Conservation (phyloP, 2,113 vertebrate species). For the Trogon melanurus region DNA sequence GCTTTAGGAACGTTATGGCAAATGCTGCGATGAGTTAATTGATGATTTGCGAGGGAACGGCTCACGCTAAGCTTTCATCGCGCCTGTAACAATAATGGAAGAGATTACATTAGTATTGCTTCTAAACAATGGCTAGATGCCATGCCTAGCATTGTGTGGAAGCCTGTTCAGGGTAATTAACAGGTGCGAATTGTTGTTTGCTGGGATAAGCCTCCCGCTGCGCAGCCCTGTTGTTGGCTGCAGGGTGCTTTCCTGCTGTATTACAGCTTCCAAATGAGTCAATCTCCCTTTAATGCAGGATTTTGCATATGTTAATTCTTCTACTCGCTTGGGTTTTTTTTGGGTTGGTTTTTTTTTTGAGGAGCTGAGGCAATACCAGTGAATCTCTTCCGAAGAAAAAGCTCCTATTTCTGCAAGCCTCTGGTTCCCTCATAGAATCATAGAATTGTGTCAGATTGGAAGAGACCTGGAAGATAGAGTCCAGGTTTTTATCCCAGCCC, state of each 20-base stretch:
- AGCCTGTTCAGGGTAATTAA: conserved; percentile 36
- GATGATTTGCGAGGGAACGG: not conserved
- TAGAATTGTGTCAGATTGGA: too few species aligned
- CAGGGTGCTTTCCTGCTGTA: conserved; percentile 10
- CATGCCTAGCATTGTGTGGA: not conserved
- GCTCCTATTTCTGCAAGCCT: not conserved
- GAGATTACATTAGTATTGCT: not conserved
- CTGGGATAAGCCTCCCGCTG: conserved; percentile 36
- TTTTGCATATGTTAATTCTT: conserved; percentile 20
- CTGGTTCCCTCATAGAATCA: not conserved
- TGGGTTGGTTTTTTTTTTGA: not conserved
- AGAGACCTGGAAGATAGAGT: too few species aligned
- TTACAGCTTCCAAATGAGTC: conserved; percentile 26
- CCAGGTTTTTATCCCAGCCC: too few species aligned
- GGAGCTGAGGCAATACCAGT: not conserved
- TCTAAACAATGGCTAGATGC: conserved; percentile 28
- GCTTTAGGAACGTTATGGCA: not conserved
- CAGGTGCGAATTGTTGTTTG: conserved; percentile 60
- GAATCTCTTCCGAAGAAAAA: not conserved
- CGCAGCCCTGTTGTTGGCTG: not conserved
- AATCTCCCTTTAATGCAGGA: not conserved
- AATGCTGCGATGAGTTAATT: not conserved
- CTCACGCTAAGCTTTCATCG: not conserved
- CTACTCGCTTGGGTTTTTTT: not conserved
- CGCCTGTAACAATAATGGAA: not conserved